phyloP scores from a whole-genome alignment of 2,113 vertebrate species.

The Entomyzon cyanotis region DNA sequence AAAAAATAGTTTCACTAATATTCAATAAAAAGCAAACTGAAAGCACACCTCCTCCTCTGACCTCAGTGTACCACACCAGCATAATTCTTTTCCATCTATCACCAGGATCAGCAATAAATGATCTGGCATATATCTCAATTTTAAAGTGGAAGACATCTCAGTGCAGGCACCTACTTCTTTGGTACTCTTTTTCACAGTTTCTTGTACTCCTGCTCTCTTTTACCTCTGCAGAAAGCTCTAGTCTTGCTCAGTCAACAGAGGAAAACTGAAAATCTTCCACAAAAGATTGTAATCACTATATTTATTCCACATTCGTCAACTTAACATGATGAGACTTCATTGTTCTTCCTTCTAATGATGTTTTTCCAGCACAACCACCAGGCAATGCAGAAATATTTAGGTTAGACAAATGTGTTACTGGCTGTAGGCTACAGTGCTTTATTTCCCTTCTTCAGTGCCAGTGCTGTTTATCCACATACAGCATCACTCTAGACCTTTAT shows the following conservation, averaged over 20 bases:
- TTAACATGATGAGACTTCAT: not conserved
- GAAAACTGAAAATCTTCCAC: not conserved
- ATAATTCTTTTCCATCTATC: not conserved
- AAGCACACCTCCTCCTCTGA: not conserved
- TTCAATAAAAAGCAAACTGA: not conserved
- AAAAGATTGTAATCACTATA: not conserved
- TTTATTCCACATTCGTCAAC: not conserved
- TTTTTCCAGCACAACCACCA: not conserved
- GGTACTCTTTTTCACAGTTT: not conserved
- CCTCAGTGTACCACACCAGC: not conserved
- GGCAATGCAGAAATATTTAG: fast-evolving
- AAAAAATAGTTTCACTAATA: not conserved
- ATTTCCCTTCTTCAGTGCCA: not conserved
- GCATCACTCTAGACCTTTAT: not conserved
- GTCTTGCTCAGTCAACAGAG: not conserved
- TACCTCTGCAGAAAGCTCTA: not conserved
- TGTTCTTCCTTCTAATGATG: not conserved
- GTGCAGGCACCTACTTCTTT: not conserved
- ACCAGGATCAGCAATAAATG: not conserved
- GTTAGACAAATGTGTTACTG: not conserved
- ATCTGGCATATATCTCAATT: not conserved
- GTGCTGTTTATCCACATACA: not conserved
- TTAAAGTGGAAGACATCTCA: not conserved
- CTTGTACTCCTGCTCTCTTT: not conserved
- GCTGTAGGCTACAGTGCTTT: not conserved